Conservation (phyloP, 2,797 vertebrate genomes). For the Rhinichthys osculus region DNA sequence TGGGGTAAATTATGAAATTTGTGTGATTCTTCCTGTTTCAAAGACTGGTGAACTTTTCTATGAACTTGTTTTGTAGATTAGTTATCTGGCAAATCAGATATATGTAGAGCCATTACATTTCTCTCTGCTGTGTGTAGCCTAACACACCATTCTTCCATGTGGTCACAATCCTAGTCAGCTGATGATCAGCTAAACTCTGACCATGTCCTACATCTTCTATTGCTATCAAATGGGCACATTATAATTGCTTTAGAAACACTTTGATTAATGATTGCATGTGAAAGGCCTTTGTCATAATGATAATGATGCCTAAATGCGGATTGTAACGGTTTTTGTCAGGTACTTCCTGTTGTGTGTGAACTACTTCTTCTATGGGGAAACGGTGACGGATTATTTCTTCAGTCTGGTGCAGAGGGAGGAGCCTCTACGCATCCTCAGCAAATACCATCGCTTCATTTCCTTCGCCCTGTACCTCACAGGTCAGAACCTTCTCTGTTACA, state of each 20-base stretch:
- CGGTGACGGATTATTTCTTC: constrained; percentile 97
- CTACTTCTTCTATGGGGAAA: constrained; percentile 99
- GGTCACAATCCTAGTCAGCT: not conserved
- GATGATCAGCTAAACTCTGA: not conserved
- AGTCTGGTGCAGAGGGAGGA: constrained; percentile 96
- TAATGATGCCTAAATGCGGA: not conserved
- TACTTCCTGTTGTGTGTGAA: constrained; percentile 98
- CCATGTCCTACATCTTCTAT: not conserved
- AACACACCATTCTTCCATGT: not conserved
- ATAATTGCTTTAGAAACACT: not conserved
- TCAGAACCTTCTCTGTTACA: constrained; percentile 60
- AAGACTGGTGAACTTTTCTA: constrained; percentile 26
- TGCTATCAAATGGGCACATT: not conserved
- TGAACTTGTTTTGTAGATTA: not conserved
- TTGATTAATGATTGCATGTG: constrained; percentile 8
- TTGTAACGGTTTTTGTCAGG: constrained; percentile 73
- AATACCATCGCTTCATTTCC: constrained; percentile 98
- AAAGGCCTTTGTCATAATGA: not conserved
- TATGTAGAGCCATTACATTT: not conserved
- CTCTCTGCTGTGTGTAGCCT: not conserved
- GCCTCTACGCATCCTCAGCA: constrained; percentile 95
- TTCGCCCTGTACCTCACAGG: constrained; percentile 95
- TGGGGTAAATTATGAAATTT: not conserved
- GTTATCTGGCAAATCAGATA: not conserved
- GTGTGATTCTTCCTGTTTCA: not conserved